Evolutionary conservation across 2,888 invertebrate genomes (phyloP).

Genomic region (Ephialtes manifestator): DNA sequence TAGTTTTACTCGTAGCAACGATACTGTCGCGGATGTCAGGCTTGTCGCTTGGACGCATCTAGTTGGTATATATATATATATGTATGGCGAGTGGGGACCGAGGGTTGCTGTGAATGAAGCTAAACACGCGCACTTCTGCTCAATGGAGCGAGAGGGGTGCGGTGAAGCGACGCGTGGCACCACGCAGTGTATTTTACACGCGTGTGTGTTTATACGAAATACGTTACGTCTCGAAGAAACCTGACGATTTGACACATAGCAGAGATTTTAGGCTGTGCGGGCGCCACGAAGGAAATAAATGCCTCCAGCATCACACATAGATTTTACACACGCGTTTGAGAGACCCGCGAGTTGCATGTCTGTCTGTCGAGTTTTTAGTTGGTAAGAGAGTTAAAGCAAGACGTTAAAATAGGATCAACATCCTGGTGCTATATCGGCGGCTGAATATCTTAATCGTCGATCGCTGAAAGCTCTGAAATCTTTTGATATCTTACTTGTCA

Average conservation of each 20-base stretch:
- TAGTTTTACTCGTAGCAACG: not conserved
- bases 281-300: constrained; percentile 11
- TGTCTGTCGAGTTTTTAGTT: not conserved
- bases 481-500: not conserved
- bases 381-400: not conserved
- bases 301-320: constrained; percentile 1
- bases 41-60: constrained; percentile 63
- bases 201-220: constrained; percentile 80
- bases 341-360: not conserved
- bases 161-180: constrained; percentile 63
- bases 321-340: constrained; percentile 3
- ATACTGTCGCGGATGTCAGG: constrained; percentile 16
- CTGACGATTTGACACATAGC: constrained; percentile 76
- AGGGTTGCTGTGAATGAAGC: constrained; percentile 80
- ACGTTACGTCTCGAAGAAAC: constrained; percentile 74
- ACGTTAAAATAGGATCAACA: constrained; percentile 8
- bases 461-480: too few relatives aligned
- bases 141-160: constrained; percentile 74
- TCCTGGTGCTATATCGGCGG: constrained; percentile 2
- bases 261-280: constrained; percentile 68
- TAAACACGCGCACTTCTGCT: constrained; percentile 78
- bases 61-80: constrained; percentile 60
- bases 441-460: constrained; percentile 4
- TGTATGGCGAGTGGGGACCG: constrained; percentile 64
- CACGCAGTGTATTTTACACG: constrained; percentile 76